Evolutionary conservation across 1,140 invertebrate species (phyloP), one percentile per base, ranked within the genome.

Genomic region (Drosophila jambulina): DNA sequence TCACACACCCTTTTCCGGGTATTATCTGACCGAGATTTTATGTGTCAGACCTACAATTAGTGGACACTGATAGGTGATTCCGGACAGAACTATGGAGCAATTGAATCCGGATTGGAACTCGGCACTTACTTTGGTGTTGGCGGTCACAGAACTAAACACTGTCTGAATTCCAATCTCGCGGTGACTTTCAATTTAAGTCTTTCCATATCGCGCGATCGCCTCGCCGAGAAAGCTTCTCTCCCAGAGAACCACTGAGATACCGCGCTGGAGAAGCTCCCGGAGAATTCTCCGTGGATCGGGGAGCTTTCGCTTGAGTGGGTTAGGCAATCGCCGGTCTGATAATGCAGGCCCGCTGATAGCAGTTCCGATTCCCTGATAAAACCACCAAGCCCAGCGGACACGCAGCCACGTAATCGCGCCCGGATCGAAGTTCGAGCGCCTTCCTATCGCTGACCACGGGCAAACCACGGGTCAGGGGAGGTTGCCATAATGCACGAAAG

Each of bases 161-260:
- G 76, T 91, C 72, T 91, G 88, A 91, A 74, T 90, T 63, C 65
- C 72, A 68, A 70, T 60, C 78, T 43, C 70, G 64, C 56, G 72
- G 51, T 54, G 70, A 53, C 79, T 70, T 80, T 80, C 74, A 91
- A 91, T 91, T 91, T 91, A 91, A 91, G 75, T 91, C 82, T 70
- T 90, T 82, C 62, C 78, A 77, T 51, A 61, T 70, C 69, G 67
- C 68, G 59, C 85, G 81, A 85, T 90, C 79, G 78, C 51, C 45
- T 15, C 27, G 23, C 25, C 25, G 57, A 43, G 45, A 69, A 78
- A 79, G 76, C 76, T 84, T 59, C 45, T 49, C 21, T 8, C 21
- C 15, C 4, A 46, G 48, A 67, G 62, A 17, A 43, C 4, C 45
- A 21, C 29, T 0, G 29, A 10, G 45, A 34, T 32, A 23, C 36